These are phyloP conservation scores for Microtus montanus DNA, from an alignment of 2,113 vertebrate species.

Conservation along the genomic window DNA sequence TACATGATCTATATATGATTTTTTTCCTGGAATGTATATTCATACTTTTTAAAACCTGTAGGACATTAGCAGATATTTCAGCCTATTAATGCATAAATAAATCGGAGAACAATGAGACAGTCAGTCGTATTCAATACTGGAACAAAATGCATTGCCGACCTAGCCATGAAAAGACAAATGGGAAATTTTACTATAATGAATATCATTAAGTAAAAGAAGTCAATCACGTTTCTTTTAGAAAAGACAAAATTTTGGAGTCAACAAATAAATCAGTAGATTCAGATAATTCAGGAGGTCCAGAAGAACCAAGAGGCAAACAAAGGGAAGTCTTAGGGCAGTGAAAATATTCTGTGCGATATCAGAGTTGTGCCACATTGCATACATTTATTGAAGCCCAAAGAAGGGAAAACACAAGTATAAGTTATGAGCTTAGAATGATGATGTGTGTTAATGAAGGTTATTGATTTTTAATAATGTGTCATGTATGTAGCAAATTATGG, in stretches of 20 bases:
- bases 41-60: neutral
- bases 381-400: neutral
- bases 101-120: neutral
- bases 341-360: neutral
- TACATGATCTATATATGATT: neutral
- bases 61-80: neutral
- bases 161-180: neutral
- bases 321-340: neutral
- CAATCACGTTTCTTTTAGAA: neutral
- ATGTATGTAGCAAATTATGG: neutral
- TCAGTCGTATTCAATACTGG: neutral
- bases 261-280: neutral
- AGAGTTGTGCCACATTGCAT: neutral
- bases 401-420: neutral
- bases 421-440: neutral
- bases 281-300: neutral
- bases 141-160: neutral
- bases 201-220: neutral
- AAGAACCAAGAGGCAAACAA: neutral
- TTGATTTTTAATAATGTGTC: neutral
- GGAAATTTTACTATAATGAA: neutral
- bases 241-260: neutral
- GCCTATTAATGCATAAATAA: neutral
- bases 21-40: neutral
- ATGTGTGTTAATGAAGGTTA: neutral